These are phyloP conservation scores for Timema podura DNA, from an alignment of 2,888 invertebrate species.

Conservation along the genomic window DNA sequence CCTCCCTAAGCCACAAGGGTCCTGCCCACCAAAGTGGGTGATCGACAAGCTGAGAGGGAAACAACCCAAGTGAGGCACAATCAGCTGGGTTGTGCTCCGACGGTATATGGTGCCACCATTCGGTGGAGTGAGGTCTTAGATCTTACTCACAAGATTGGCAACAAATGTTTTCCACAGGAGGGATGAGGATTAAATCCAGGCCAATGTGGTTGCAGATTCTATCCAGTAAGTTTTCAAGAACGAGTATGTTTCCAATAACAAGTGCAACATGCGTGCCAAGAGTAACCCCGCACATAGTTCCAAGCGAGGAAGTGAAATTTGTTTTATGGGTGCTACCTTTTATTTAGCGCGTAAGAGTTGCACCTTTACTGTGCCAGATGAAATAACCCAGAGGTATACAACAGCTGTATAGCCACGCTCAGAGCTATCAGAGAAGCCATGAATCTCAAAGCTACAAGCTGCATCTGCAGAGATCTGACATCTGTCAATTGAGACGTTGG, in stretches of 20 bases:
- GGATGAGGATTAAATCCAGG: slow-evolving; percentile 5
- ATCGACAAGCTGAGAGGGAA: slow-evolving; percentile 16
- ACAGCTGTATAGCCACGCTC: too few relatives aligned
- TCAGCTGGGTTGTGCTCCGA: slow-evolving; percentile 38
- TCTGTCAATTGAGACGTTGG: too few relatives aligned
- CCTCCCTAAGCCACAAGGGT: slow-evolving; percentile 13
- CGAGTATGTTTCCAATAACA: not conserved
- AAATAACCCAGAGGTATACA: too few relatives aligned
- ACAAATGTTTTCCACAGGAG: slow-evolving; percentile 4
- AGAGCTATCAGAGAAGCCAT: too few relatives aligned
- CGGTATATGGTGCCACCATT: slow-evolving; percentile 13
- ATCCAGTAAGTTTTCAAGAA: not conserved
- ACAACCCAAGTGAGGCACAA: slow-evolving; percentile 31
- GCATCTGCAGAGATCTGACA: too few relatives aligned
- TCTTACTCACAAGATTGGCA: slow-evolving; percentile 11
- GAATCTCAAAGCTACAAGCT: too few relatives aligned
- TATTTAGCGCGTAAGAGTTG: too few relatives aligned
- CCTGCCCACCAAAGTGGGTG: slow-evolving; percentile 29
- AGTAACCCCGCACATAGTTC: too few relatives aligned
- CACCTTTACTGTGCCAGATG: too few relatives aligned
- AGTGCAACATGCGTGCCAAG: not conserved
- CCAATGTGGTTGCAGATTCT: slow-evolving; percentile 1
- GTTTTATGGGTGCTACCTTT: slow-evolving; percentile 13
- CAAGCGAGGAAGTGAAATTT: not conserved
- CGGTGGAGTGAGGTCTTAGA: not conserved